phyloP scores from a whole-genome alignment of 2,888 invertebrate species.

The Calliopum simillimum region DNA sequence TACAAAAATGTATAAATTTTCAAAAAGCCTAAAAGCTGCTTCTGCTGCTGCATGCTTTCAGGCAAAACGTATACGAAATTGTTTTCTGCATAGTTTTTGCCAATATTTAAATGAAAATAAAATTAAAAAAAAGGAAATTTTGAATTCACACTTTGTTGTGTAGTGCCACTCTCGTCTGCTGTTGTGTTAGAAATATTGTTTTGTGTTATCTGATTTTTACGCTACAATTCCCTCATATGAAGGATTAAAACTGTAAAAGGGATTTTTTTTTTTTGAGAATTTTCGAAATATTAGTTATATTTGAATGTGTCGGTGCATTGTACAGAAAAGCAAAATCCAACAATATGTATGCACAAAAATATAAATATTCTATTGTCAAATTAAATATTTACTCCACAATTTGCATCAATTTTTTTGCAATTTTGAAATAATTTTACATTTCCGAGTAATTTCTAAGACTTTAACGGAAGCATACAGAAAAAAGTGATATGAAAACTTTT shows the following conservation, averaged over 20 bases:
- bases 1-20: too few species aligned
- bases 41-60: slow-evolving; percentile 40
- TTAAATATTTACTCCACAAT: too few species aligned
- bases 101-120: slow-evolving; percentile 39
- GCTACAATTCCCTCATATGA: slow-evolving; percentile 28
- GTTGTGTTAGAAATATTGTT: too few species aligned
- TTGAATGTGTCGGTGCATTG: slow-evolving; percentile 5
- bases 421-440: too few species aligned
- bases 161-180: too few species aligned
- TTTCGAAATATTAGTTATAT: slow-evolving; percentile 26
- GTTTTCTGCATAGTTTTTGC: slow-evolving; percentile 42
- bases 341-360: slow-evolving; percentile 23
- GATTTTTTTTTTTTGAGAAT: slow-evolving; percentile 30
- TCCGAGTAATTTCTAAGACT: too few species aligned
- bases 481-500: too few species aligned
- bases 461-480: too few species aligned
- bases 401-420: too few species aligned
- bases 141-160: neutral
- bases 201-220: too few species aligned
- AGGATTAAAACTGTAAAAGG: slow-evolving; percentile 36
- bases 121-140: slow-evolving; percentile 28
- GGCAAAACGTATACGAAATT: slow-evolving; percentile 41
- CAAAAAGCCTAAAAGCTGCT: too few species aligned
- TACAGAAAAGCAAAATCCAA: slow-evolving; percentile 24
- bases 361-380: slow-evolving; percentile 5